phyloP scores from a whole-genome alignment of 2,888 invertebrate species.

The Drosophila rellima region DNA sequence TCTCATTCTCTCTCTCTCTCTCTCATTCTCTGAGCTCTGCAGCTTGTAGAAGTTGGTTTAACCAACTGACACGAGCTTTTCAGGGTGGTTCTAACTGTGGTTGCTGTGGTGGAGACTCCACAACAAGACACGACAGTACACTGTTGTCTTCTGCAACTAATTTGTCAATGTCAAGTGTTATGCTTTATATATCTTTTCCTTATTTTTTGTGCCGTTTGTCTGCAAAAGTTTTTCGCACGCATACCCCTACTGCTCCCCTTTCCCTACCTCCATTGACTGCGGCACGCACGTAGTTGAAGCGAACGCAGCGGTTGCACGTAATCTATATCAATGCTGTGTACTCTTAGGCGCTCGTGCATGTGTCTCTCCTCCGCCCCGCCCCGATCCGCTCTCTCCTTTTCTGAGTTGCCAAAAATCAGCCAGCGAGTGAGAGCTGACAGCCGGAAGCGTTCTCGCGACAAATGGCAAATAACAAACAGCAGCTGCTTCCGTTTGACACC shows the following conservation, averaged over 20 bases:
- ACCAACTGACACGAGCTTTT: constrained; percentile 45
- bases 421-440: constrained; percentile 44
- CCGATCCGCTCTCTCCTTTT: background rate
- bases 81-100: constrained; percentile 9
- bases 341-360: constrained; percentile 71
- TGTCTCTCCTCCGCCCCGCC: constrained; percentile 11
- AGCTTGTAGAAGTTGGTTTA: constrained; percentile 48
- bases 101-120: constrained; percentile 15
- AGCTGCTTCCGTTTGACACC: constrained; percentile 59
- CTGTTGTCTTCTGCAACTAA: constrained; percentile 79
- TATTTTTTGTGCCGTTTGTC: constrained; percentile 31
- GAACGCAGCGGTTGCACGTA: constrained; percentile 69
- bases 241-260: constrained; percentile 18
- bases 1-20: constrained; percentile 7
- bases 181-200: constrained; percentile 67
- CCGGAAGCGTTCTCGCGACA: constrained; percentile 63
- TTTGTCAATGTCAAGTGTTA: constrained; percentile 85
- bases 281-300: constrained; percentile 30
- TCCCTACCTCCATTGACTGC: constrained; percentile 11
- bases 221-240: constrained; percentile 66
- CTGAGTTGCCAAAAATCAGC: constrained; percentile 24
- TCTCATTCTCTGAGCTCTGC: constrained; percentile 2
- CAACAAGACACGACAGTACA: constrained; percentile 32
- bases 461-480: constrained; percentile 59
- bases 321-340: constrained; percentile 69